Evolutionary conservation across 2,888 invertebrate genomes (phyloP).

Genomic region (Amphiduros pacificus): DNA sequence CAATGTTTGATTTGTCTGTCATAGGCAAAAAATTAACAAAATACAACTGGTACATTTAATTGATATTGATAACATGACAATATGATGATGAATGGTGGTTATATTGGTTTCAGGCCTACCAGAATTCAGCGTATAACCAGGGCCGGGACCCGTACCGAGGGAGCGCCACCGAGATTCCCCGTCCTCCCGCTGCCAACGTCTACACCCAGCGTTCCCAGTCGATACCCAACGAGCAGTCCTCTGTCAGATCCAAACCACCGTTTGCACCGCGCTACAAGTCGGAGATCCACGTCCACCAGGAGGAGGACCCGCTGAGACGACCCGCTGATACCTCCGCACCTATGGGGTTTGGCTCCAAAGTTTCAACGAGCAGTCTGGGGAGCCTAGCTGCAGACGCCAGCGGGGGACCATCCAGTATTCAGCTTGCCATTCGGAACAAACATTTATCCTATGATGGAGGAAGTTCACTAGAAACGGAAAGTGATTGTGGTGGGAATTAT

Average conservation of each 20-base stretch:
- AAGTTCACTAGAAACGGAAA: too few species aligned
- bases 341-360: background rate
- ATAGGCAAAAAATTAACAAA: background rate
- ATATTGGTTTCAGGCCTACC: slow-evolving; percentile 45
- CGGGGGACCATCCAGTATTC: too few species aligned
- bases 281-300: slow-evolving; percentile 13
- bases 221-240: background rate
- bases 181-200: slow-evolving; percentile 14
- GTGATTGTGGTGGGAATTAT: too few species aligned
- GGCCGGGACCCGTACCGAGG: slow-evolving; percentile 24
- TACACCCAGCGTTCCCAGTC: background rate
- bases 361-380: background rate
- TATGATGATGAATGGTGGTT: background rate
- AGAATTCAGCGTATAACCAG: slow-evolving; percentile 32
- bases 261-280: slow-evolving; percentile 20
- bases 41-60: background rate
- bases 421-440: too few species aligned
- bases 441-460: too few species aligned
- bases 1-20: background rate
- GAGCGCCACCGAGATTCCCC: slow-evolving; percentile 21
- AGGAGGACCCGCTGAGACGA: background rate
- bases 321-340: background rate
- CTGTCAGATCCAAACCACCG: background rate
- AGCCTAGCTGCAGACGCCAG: background rate
- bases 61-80: background rate